These are phyloP conservation scores for Pteria penguin DNA, from an alignment of 2,888 invertebrate species.

Conservation along the genomic window DNA sequence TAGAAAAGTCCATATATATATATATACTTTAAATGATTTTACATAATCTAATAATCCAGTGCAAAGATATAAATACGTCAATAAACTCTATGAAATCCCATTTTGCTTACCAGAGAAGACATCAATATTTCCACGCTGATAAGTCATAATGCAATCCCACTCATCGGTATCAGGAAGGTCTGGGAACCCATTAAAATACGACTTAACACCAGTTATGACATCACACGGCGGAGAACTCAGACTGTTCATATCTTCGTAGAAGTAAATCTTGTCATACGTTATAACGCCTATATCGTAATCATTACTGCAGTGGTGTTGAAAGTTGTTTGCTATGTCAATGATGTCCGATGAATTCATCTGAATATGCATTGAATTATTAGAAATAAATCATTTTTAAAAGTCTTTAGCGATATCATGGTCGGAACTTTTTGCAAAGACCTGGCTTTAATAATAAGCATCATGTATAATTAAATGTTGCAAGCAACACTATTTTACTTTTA, in stretches of 20 bases:
- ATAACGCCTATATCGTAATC: not conserved
- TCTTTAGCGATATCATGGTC: too few relatives aligned
- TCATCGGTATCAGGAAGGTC: not conserved
- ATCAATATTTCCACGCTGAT: not conserved
- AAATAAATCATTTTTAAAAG: too few relatives aligned
- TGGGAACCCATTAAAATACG: not conserved
- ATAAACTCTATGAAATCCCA: too few relatives aligned
- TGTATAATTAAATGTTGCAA: too few relatives aligned
- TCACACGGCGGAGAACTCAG: not conserved
- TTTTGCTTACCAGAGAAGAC: not conserved
- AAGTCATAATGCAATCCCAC: not conserved
- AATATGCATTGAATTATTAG: too few relatives aligned
- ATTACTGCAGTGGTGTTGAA: not conserved
- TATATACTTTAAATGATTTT: too few relatives aligned
- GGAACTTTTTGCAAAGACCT: too few relatives aligned
- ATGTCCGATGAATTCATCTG: not conserved
- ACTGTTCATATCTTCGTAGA: not conserved
- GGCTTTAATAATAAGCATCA: too few relatives aligned
- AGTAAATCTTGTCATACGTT: not conserved
- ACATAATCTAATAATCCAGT: too few relatives aligned
- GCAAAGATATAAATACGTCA: too few relatives aligned
- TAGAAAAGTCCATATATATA: too few relatives aligned
- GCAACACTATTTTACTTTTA: too few relatives aligned
- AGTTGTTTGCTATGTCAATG: not conserved
- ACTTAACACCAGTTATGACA: not conserved